Evolutionary conservation across 2,888 invertebrate genomes (phyloP), one percentile per base, ranked within the genome.

Genomic region (Drosophila austrosaltans): DNA sequence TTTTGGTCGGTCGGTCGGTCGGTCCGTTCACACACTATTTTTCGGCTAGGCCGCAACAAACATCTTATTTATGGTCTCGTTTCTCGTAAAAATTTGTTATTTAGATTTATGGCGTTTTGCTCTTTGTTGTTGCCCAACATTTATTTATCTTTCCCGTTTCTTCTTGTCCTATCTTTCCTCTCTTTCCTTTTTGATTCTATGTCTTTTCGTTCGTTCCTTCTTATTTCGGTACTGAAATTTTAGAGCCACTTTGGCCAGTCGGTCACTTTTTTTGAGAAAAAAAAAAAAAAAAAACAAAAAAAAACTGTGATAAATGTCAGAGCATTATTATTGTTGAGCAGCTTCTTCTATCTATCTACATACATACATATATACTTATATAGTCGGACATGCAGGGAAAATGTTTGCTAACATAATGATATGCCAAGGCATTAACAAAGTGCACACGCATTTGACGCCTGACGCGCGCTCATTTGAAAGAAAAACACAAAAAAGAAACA

Each of bases 71-170:
- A 84, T 84, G 83, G 85, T 85, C 81, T 82, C 83, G 82, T 81
- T 83, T 84, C 83, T 85, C 83, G 85, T 85, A 84, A 84, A 84
- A 85, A 84, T 84, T 84, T 84, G 83, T 84, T 84, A 84, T 84
- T 84, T 84, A 84, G 83, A 84, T 84, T 84, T 84, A 84, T 84
- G 78, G 83, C 80, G 78, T 69, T 84, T 83, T 83, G 83, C 85
- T 82, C 83, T 85, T 84, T 85, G 83, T 85, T 83, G 82, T 82
- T 83, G 78, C 80, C 74, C 75, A 48, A 83, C 85, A 84, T 85
- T 83, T 85, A 83, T 83, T 82, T 83, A 82, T 83, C 82, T 84
- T 78, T 72, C 63, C 44, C 62, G 53, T 70, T 70, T 30, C 59
- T 64, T 62, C 61, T 30, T 42, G 66, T 53, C 57, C 39, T 53